A percentile compares a stretch with the other conserved stretches of the same genome.
Conservation (phyloP, 2,113 vertebrate genomes). For the Dasypus novemcinctus region DNA sequence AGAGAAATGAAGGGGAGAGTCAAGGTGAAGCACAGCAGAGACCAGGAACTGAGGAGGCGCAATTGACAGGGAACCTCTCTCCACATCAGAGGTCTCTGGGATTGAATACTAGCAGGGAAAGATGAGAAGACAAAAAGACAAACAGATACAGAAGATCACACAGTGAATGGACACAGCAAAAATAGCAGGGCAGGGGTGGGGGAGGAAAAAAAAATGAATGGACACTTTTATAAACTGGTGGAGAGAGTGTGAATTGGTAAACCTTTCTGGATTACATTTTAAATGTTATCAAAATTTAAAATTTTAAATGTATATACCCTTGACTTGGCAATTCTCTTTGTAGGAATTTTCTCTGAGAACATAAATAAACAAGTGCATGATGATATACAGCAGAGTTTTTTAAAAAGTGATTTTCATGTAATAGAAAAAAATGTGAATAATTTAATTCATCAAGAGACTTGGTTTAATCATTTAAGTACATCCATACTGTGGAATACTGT, state of each 20-base stretch:
- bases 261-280: not conserved
- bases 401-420: slow-evolving; percentile 43
- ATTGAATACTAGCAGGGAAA: too few relatives aligned
- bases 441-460: slow-evolving; percentile 33
- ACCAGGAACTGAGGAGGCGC: too few relatives aligned
- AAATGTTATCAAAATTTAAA: not conserved
- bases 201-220: too few relatives aligned
- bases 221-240: not conserved
- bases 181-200: too few relatives aligned
- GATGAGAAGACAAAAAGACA: too few relatives aligned
- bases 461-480: slow-evolving; percentile 40
- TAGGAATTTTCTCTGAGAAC: slow-evolving; percentile 30
- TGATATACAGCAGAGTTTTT: not conserved
- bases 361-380: slow-evolving; percentile 1
- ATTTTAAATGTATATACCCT: not conserved
- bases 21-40: too few relatives aligned
- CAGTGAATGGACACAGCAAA: too few relatives aligned
- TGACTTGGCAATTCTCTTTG: not conserved
- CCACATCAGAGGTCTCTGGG: too few relatives aligned
- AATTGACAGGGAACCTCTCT: too few relatives aligned
- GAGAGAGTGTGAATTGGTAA: not conserved
- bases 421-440: slow-evolving; percentile 28
- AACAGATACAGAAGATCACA: too few relatives aligned
- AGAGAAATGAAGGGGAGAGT: too few relatives aligned
- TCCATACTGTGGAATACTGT: not conserved